These are phyloP conservation scores for Pegoplata infirma DNA, from an alignment of 2,888 invertebrate genomes.

Conservation along the genomic window DNA sequence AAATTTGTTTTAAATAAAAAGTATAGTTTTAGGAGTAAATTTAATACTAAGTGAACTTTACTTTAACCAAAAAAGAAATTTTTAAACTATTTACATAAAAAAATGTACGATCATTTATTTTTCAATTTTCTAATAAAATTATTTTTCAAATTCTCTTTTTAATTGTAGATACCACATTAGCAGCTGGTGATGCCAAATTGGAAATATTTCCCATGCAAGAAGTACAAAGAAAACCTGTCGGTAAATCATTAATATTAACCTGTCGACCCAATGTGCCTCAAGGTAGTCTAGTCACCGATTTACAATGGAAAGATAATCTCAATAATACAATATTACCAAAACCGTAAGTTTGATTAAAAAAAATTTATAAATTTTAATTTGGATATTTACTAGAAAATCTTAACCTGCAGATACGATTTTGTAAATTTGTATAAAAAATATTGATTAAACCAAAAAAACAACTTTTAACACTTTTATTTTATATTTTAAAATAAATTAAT, in stretches of 20 bases:
- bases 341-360: conserved; percentile 80
- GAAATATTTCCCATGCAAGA: conserved; percentile 85
- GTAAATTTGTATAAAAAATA: background rate
- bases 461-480: no score
- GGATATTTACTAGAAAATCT: no score
- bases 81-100: no score
- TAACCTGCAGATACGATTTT: no score
- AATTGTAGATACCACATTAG: conserved; percentile 69
- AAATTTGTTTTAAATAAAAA: no score
- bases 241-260: conserved; percentile 86
- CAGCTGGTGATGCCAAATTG: conserved; percentile 78
- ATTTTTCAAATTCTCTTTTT: conserved; percentile 60
- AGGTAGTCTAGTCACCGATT: conserved; percentile 83
- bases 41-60: no score
- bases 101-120: no score
- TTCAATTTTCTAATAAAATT: conserved; percentile 3
- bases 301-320: conserved; percentile 89
- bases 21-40: no score
- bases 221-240: conserved; percentile 86
- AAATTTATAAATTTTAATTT: no score
- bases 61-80: no score
- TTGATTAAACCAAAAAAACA: no score
- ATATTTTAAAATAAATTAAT: background rate
- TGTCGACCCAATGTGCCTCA: conserved; percentile 87
- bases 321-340: conserved; percentile 84